phyloP scores from a whole-genome alignment of 2,797 vertebrate genomes.

The Enteromius treurensis region DNA sequence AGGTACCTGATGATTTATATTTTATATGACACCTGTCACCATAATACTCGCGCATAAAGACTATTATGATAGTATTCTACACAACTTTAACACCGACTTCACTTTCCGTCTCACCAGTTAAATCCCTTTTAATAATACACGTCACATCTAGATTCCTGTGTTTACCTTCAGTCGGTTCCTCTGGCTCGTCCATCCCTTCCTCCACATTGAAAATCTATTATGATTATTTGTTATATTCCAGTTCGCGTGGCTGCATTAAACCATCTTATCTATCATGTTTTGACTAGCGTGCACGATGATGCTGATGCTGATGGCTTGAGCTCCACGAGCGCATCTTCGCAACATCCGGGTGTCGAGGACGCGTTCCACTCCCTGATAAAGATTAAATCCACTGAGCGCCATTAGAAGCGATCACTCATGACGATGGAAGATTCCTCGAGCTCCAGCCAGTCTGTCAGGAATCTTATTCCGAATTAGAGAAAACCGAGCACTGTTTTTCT shows the following conservation, averaged over 20 bases:
- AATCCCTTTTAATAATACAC: neutral
- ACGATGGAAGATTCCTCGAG: neutral
- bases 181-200: slow-evolving; percentile 79
- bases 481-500: too few species aligned
- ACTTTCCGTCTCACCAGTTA: neutral
- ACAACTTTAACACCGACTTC: neutral
- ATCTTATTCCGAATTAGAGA: too few species aligned
- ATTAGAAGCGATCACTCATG: neutral
- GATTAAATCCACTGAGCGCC: slow-evolving; percentile 31
- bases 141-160: neutral
- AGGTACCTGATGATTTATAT: neutral
- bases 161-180: slow-evolving; percentile 82
- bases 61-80: neutral
- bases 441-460: neutral
- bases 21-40: neutral
- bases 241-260: slow-evolving; percentile 15
- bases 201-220: slow-evolving; percentile 77
- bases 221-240: slow-evolving; percentile 53
- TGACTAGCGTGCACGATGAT: slow-evolving; percentile 5
- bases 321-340: slow-evolving; percentile 80
- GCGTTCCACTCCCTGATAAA: neutral
- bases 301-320: slow-evolving; percentile 46
- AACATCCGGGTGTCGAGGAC: slow-evolving; percentile 85
- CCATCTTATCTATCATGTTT: slow-evolving; percentile 27
- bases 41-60: neutral